These are phyloP conservation scores for Paramormyrops hopkinsi DNA, from an alignment of 2,797 vertebrate species.

Conservation along the genomic window DNA sequence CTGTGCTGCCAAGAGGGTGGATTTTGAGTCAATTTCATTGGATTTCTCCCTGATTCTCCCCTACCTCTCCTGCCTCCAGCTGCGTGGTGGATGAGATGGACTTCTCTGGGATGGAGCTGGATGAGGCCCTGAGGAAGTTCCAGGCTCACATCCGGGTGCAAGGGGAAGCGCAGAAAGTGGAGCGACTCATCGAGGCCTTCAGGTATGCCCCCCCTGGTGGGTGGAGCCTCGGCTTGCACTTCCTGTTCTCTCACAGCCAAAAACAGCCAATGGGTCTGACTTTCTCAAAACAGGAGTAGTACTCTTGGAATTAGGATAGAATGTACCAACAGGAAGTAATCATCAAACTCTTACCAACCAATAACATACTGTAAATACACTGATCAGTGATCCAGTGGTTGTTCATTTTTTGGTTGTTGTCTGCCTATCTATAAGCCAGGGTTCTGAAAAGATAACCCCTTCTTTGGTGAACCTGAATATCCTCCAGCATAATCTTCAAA, in stretches of 20 bases:
- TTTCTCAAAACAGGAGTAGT: neutral
- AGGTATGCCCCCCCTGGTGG: slow-evolving; percentile 64
- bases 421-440: neutral
- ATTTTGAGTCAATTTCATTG: slow-evolving; percentile 1
- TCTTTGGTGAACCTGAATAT: neutral
- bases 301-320: neutral
- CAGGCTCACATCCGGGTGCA: slow-evolving; percentile 97
- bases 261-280: neutral
- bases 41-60: neutral
- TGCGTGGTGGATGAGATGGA: slow-evolving; percentile 99
- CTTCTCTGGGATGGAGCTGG: slow-evolving; percentile 95
- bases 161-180: slow-evolving; percentile 97
- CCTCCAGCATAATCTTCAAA: neutral
- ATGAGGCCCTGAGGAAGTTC: slow-evolving; percentile 96
- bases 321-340: neutral
- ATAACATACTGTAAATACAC: neutral
- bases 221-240: neutral
- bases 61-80: slow-evolving; percentile 49
- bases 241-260: neutral
- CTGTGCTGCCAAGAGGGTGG: neutral
- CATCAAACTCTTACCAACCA: neutral
- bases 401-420: neutral
- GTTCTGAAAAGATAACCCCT: neutral
- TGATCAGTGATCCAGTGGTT: neutral
- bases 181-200: slow-evolving; percentile 95